Evolutionary conservation across 2,888 invertebrate species (phyloP).

Genomic region (Tribolium freemani): DNA sequence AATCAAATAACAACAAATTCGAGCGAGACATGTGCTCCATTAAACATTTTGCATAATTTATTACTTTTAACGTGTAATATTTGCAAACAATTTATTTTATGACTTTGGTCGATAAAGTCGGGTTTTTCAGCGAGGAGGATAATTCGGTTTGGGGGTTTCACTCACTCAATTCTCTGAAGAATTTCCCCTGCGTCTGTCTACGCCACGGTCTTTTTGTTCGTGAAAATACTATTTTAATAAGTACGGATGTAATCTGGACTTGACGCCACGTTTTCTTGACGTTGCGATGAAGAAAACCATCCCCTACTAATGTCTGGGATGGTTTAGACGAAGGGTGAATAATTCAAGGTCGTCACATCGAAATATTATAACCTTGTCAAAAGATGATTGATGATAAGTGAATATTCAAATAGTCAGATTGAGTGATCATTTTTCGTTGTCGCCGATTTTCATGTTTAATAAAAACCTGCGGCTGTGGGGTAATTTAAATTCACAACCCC

Average conservation of each 20-base stretch:
- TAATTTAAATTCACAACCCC: not conserved
- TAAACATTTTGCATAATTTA: not conserved
- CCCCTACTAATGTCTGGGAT: constrained; percentile 14
- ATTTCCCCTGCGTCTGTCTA: constrained; percentile 28
- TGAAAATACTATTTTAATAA: constrained; percentile 40
- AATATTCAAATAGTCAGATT: constrained; percentile 55
- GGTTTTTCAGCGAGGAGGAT: not conserved
- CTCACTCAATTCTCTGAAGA: constrained; percentile 16
- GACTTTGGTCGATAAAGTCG: not conserved
- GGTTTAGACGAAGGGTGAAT: constrained; percentile 32
- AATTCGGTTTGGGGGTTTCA: constrained; percentile 30
- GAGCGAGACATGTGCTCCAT: not conserved
- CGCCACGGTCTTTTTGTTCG: constrained; percentile 22
- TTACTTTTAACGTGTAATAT: not conserved
- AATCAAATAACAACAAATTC: constrained; percentile 16
- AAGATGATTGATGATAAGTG: constrained; percentile 54
- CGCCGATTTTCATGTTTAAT: not conserved
- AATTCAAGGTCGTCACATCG: constrained; percentile 29
- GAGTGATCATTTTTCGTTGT: constrained; percentile 50
- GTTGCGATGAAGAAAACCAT: constrained; percentile 13
- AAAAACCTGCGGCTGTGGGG: too few species aligned
- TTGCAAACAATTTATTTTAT: not conserved
- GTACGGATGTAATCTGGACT: constrained; percentile 12
- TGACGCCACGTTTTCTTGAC: constrained; percentile 36
- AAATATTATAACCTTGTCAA: constrained; percentile 40